A percentile compares a stretch with the other conserved stretches of the same genome.
Conservation (phyloP, 1,140 invertebrate genomes). For the Eriosoma lanigerum region DNA sequence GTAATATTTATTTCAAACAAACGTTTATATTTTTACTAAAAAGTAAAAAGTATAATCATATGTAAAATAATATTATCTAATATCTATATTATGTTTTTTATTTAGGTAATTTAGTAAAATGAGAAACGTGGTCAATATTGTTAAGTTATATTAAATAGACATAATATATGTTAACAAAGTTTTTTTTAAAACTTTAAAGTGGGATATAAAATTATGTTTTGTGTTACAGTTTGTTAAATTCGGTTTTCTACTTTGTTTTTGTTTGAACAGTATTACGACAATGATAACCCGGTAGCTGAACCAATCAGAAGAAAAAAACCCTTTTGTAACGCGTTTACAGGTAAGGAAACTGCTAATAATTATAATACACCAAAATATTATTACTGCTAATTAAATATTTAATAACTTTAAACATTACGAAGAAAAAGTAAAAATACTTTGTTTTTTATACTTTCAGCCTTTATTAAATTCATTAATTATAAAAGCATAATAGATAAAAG, state of each 20-base stretch:
- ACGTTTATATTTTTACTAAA: too few relatives aligned
- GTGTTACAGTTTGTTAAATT: background rate
- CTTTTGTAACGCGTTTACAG: constrained; percentile 75
- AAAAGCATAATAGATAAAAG: too few relatives aligned
- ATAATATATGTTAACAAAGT: too few relatives aligned
- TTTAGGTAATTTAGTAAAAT: too few relatives aligned
- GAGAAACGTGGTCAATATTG: too few relatives aligned
- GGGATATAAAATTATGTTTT: too few relatives aligned
- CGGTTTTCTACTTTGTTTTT: background rate
- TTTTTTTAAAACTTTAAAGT: too few relatives aligned
- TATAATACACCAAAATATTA: background rate
- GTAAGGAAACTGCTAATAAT: constrained; percentile 58
- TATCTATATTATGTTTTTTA: too few relatives aligned
- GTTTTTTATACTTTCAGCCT: background rate
- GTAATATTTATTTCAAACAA: too few relatives aligned
- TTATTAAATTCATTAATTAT: background rate
- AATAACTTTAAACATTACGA: background rate
- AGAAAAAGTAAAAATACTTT: background rate
- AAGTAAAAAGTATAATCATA: too few relatives aligned
- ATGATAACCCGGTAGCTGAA: constrained; percentile 46
- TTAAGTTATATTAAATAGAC: too few relatives aligned
- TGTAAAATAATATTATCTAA: too few relatives aligned
- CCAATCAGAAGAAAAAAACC: constrained; percentile 63
- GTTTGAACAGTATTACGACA: constrained; percentile 43
- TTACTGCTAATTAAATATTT: background rate